These are phyloP conservation scores for Trachelipus rathkii DNA, from an alignment of 1,140 invertebrate species.

Conservation along the genomic window DNA sequence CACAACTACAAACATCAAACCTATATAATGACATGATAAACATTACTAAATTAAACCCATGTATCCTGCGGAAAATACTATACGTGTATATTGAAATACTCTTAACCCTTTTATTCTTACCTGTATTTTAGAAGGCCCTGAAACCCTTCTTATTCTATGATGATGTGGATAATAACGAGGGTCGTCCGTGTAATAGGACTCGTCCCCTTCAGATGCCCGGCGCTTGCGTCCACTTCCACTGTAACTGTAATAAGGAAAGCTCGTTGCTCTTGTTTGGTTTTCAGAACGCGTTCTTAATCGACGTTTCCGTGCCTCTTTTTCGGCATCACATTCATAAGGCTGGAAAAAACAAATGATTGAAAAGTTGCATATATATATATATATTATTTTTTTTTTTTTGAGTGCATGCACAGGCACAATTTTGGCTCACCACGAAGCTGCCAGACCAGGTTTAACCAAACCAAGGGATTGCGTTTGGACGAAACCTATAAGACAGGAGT, in stretches of 20 bases:
- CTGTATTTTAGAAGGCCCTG: conserved; percentile 24
- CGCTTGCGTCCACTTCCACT: conserved; percentile 24
- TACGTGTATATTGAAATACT: too few species aligned
- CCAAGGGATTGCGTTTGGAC: neutral
- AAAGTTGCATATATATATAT: too few species aligned
- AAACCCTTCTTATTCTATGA: conserved; percentile 34
- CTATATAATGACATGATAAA: too few species aligned
- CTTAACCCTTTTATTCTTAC: neutral
- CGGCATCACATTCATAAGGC: conserved; percentile 39
- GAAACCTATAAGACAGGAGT: too few species aligned
- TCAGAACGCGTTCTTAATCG: conserved; percentile 37
- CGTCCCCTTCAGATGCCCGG: conserved; percentile 42
- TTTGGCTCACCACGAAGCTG: too few species aligned
- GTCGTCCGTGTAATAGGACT: conserved; percentile 9
- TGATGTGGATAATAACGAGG: conserved; percentile 12
- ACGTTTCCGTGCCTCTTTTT: conserved; percentile 35
- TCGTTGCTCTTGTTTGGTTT: conserved; percentile 23
- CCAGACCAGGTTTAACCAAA: too few species aligned
- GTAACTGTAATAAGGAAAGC: conserved; percentile 8
- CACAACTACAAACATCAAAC: too few species aligned
- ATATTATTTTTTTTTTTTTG: too few species aligned
- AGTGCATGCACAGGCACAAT: too few species aligned
- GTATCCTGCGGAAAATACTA: too few species aligned
- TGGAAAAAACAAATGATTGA: neutral
- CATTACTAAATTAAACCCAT: too few species aligned